Evolutionary conservation across 2,113 vertebrate species (phyloP).

Genomic region (Sminthopsis crassicaudata): DNA sequence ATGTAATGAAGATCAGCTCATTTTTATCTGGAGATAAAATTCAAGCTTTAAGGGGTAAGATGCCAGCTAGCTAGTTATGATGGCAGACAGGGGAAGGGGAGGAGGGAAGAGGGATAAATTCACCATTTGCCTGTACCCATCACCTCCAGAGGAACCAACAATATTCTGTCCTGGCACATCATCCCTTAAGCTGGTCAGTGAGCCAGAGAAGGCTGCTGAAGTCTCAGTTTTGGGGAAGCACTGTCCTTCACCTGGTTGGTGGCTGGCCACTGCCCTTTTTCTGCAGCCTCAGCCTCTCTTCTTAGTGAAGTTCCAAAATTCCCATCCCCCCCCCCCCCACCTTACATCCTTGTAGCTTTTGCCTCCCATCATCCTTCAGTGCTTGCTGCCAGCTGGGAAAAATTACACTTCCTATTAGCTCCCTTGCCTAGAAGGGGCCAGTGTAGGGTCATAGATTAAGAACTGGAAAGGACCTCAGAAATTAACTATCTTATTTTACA

Average conservation of each 20-base stretch:
- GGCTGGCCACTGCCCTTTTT: too few relatives aligned
- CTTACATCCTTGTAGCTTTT: background rate
- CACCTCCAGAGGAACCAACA: background rate
- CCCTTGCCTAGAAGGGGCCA: background rate
- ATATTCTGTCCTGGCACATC: background rate
- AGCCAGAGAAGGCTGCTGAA: background rate
- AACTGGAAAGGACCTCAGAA: background rate
- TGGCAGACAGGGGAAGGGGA: background rate
- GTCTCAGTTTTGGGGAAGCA: background rate
- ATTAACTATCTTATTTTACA: background rate
- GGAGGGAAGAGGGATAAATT: background rate
- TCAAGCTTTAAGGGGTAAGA: background rate
- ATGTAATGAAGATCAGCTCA: background rate
- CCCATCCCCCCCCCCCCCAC: background rate
- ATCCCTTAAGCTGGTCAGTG: background rate
- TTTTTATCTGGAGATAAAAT: background rate
- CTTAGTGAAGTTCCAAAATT: background rate
- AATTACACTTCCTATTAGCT: background rate
- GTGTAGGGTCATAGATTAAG: background rate
- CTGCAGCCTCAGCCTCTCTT: background rate
- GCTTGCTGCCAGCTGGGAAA: background rate
- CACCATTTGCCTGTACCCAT: background rate
- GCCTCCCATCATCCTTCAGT: background rate
- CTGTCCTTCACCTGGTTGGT: background rate
- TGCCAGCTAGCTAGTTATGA: background rate